phyloP scores from a whole-genome alignment of 1,140 invertebrate genomes.

The Papilio polyxenes region DNA sequence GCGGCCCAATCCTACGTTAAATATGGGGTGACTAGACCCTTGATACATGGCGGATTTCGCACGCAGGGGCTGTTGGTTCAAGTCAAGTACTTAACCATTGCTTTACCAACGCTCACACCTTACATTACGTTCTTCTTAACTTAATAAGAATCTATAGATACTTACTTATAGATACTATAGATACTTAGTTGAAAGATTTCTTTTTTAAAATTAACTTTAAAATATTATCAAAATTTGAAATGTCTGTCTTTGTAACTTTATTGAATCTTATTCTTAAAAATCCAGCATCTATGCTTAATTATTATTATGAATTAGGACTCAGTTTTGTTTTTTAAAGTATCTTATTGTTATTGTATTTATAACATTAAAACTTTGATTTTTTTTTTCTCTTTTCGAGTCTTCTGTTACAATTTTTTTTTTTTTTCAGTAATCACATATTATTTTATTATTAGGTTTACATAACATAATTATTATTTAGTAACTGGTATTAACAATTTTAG shows the following conservation, averaged over 20 bases:
- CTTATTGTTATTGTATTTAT: not conserved
- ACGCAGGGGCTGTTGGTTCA: not conserved
- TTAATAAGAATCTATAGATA: too few relatives aligned
- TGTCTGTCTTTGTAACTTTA: too few relatives aligned
- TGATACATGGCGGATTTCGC: too few relatives aligned
- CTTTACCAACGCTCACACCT: too few relatives aligned
- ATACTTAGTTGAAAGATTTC: not conserved
- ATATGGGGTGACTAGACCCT: too few relatives aligned
- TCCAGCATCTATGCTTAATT: not conserved
- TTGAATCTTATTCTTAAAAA: not conserved
- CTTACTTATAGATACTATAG: too few relatives aligned
- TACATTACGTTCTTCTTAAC: not conserved
- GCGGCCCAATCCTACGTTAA: too few relatives aligned
- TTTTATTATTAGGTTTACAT: too few relatives aligned
- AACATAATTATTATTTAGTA: slow-evolving; percentile 12
- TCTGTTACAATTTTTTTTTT: too few relatives aligned
- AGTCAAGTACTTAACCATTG: not conserved
- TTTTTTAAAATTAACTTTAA: not conserved
- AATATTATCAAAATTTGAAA: not conserved
- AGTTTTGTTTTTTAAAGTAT: too few relatives aligned
- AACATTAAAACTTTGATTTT: not conserved
- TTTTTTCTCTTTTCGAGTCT: not conserved
- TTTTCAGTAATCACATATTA: too few relatives aligned
- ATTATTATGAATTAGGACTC: not conserved
- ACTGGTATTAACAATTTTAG: not conserved